These are phyloP conservation scores for Podargus strigoides DNA, from an alignment of 2,797 vertebrate genomes.

Conservation along the genomic window DNA sequence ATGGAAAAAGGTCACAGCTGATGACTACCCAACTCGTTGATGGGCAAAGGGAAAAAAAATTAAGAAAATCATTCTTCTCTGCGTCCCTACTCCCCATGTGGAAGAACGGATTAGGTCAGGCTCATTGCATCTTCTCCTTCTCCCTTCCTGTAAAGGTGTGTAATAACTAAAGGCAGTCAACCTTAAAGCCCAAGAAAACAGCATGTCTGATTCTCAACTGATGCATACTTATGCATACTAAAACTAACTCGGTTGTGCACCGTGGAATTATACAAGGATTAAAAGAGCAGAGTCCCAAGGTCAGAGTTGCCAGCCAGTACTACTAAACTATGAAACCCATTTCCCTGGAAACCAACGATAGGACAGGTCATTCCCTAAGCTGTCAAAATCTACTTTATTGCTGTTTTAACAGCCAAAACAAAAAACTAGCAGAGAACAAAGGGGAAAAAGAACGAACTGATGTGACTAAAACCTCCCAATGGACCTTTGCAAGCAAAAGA, in stretches of 20 bases:
- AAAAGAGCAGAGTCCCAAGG: background rate
- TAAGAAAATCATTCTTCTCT: background rate
- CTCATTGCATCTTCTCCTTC: background rate
- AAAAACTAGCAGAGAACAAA: conserved; percentile 46
- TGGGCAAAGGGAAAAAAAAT: background rate
- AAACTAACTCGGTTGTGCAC: background rate
- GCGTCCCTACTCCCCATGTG: background rate
- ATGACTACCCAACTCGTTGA: accelerated
- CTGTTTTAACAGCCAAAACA: conserved; percentile 34
- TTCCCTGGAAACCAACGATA: conserved; percentile 28
- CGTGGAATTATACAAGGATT: background rate
- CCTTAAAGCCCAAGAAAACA: conserved; percentile 11
- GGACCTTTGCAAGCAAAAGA: conserved; percentile 33
- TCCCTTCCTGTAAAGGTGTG: background rate
- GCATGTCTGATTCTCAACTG: background rate
- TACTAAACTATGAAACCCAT: conserved; percentile 1
- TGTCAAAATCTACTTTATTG: conserved; percentile 31
- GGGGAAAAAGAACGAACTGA: conserved; percentile 30
- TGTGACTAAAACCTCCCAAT: conserved; percentile 29
- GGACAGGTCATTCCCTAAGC: background rate
- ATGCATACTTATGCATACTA: conserved; percentile 1
- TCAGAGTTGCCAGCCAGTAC: background rate
- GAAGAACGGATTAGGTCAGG: background rate
- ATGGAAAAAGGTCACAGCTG: background rate
- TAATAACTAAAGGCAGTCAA: conserved; percentile 29